Evolutionary conservation across 2,113 vertebrate genomes (phyloP).

Genomic region (Myiopsitta monachus): DNA sequence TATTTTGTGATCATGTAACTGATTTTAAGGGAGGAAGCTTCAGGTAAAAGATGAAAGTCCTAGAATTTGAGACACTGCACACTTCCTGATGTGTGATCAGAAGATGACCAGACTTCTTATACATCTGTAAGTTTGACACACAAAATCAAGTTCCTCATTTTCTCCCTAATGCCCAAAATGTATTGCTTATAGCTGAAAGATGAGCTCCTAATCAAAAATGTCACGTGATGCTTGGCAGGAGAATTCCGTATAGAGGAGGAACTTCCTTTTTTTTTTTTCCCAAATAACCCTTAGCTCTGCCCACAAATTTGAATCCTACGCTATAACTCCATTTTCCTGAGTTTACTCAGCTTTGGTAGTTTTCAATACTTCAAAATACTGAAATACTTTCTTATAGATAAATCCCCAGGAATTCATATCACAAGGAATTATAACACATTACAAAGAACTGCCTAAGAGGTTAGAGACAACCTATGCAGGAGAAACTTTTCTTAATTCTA

Average conservation of each 20-base stretch:
- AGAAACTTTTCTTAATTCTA: neutral
- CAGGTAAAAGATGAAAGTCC: neutral
- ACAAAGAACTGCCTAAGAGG: neutral
- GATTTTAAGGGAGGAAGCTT: neutral
- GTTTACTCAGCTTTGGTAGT: neutral
- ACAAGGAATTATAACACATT: neutral
- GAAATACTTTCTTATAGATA: neutral
- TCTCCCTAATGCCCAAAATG: neutral
- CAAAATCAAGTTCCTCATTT: neutral
- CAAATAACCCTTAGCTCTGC: neutral
- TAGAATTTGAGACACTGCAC: neutral
- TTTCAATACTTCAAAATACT: neutral
- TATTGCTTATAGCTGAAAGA: neutral
- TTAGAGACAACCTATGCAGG: neutral
- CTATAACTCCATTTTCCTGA: neutral
- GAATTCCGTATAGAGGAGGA: neutral
- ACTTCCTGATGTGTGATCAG: neutral
- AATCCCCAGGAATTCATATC: neutral
- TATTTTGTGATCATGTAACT: neutral
- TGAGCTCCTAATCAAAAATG: neutral
- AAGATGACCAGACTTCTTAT: neutral
- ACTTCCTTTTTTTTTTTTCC: neutral
- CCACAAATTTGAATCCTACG: neutral
- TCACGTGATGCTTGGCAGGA: neutral
- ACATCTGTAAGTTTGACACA: neutral